A percentile compares a stretch with the other conserved stretches of the same genome.
Evolutionary conservation across 2,797 vertebrate genomes (phyloP).

Genomic region (Etheostoma nigrum): DNA sequence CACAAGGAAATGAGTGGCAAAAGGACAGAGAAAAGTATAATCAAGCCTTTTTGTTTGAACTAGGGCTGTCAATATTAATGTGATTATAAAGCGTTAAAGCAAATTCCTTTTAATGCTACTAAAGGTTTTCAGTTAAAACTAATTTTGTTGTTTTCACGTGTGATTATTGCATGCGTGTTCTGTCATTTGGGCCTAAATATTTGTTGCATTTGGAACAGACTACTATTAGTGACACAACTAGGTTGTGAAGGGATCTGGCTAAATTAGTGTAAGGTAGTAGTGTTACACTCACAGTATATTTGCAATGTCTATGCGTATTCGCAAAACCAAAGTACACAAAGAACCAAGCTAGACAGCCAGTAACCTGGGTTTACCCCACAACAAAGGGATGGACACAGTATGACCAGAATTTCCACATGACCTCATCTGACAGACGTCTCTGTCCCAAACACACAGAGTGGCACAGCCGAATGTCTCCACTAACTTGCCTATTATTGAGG

Average conservation of each 20-base stretch:
- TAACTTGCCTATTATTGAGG: slow-evolving; percentile 43
- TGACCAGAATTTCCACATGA: slow-evolving; percentile 61
- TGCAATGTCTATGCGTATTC: slow-evolving; percentile 24
- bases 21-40: background rate
- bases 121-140: too few species aligned
- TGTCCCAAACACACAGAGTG: slow-evolving; percentile 36
- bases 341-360: slow-evolving; percentile 30
- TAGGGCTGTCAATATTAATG: too few species aligned
- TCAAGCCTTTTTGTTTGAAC: slow-evolving; percentile 15
- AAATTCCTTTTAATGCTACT: too few species aligned
- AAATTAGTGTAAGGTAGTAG: slow-evolving; percentile 1
- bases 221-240: slow-evolving; percentile 8
- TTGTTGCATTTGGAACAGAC: too few species aligned
- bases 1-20: slow-evolving; percentile 23
- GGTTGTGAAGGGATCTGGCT: slow-evolving; percentile 11
- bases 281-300: slow-evolving; percentile 18
- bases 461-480: slow-evolving; percentile 31
- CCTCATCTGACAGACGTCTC: slow-evolving; percentile 33
- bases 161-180: too few species aligned
- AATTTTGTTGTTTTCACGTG: too few species aligned
- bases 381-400: slow-evolving; percentile 38
- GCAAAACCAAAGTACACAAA: slow-evolving; percentile 51
- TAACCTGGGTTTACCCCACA: slow-evolving; percentile 56
- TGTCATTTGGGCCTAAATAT: too few species aligned
- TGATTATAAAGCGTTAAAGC: too few species aligned